phyloP scores from a whole-genome alignment of 1,140 invertebrate species.

The Hestina assimilis region DNA sequence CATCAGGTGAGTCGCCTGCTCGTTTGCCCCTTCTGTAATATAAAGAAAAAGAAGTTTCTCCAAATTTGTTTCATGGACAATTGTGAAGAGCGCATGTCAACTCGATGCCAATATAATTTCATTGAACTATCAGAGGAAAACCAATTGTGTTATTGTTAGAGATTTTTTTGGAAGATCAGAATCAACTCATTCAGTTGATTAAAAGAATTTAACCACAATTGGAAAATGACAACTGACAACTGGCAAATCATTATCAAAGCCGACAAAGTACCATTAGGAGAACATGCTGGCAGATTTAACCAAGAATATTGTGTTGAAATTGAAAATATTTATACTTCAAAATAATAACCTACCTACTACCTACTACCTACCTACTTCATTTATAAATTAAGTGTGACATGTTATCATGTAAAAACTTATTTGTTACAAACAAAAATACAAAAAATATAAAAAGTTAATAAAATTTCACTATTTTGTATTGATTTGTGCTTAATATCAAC shows the following conservation, averaged over 20 bases:
- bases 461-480: conserved; percentile 28
- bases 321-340: not conserved
- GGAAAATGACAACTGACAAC: conserved; percentile 34
- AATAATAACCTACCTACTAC: not conserved
- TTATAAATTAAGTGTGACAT: not conserved
- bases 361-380: not conserved
- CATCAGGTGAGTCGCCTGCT: too few relatives aligned
- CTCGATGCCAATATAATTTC: conserved; percentile 33
- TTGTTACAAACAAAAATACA: conserved; percentile 28
- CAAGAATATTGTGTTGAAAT: not conserved
- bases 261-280: conserved; percentile 52
- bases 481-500: conserved; percentile 29
- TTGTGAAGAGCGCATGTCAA: conserved; percentile 39
- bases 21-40: too few relatives aligned
- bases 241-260: conserved; percentile 54
- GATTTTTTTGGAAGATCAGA: too few relatives aligned
- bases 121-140: conserved; percentile 37
- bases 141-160: conserved; percentile 48
- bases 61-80: conserved; percentile 69
- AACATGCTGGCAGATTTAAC: conserved; percentile 57
- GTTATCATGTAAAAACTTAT: conserved; percentile 9
- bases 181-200: too few relatives aligned
- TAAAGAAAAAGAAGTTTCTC: too few relatives aligned
- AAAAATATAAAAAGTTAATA: too few relatives aligned
- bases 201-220: conserved; percentile 51